Conservation (phyloP, 2,888 invertebrate genomes). For the Geophilus truncorum region DNA sequence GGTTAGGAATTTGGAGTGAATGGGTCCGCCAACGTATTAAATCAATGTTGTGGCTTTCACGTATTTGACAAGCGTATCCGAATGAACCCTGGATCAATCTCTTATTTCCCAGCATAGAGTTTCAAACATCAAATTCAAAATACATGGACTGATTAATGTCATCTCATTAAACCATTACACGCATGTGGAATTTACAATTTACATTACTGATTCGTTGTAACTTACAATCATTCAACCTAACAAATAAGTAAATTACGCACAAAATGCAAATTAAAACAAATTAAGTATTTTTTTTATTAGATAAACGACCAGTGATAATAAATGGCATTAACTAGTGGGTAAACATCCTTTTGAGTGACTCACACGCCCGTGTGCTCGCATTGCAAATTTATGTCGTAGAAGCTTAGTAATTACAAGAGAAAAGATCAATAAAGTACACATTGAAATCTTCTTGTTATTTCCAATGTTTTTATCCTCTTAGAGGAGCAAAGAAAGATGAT, state of each 20-base stretch:
- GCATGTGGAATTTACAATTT: neutral
- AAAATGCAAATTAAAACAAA: too few relatives aligned
- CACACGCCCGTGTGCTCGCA: too few relatives aligned
- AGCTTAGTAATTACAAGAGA: neutral
- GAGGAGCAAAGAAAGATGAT: neutral
- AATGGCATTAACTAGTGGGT: too few relatives aligned
- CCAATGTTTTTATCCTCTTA: conserved; percentile 10
- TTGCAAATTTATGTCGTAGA: neutral
- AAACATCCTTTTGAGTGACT: too few relatives aligned
- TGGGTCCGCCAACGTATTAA: neutral
- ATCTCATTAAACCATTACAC: neutral
- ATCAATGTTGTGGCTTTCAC: neutral
- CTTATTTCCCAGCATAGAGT: neutral
- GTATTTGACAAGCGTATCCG: neutral
- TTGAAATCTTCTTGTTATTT: neutral
- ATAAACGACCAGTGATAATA: too few relatives aligned
- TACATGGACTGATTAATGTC: neutral
- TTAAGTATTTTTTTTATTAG: too few relatives aligned
- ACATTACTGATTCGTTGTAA: too few relatives aligned
- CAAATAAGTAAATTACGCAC: neutral
- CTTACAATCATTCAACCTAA: neutral
- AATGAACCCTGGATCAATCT: neutral
- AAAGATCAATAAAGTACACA: conserved; percentile 4
- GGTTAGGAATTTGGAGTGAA: neutral
- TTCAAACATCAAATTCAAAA: neutral